Conservation (phyloP, 2,888 invertebrate species). For the Rosalia funebris region DNA sequence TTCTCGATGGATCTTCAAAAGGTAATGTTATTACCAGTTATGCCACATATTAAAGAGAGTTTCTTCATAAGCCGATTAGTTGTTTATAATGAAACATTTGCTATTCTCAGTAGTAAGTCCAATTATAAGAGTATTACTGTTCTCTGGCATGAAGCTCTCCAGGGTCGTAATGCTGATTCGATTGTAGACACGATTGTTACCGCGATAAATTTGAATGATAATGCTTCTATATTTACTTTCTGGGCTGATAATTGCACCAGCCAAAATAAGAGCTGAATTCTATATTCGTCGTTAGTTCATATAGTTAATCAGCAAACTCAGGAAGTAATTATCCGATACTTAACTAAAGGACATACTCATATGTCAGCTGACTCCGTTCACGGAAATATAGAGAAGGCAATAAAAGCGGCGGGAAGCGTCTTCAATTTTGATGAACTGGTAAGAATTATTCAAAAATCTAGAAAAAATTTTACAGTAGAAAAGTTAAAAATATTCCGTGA, state of each 20-base stretch:
- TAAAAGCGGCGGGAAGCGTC: constrained; percentile 25
- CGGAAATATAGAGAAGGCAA: constrained; percentile 28
- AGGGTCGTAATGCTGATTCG: background rate
- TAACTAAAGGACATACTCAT: background rate
- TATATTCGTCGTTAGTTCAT: background rate
- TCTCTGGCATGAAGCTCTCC: background rate
- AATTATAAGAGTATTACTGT: background rate
- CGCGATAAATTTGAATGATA: background rate
- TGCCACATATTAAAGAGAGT: background rate
- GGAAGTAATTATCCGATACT: background rate
- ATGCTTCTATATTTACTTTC: background rate
- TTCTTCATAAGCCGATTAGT: background rate
- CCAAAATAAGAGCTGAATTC: background rate
- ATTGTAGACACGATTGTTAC: background rate
- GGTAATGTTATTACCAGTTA: background rate
- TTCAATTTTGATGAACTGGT: constrained; percentile 27
- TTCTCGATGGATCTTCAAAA: background rate
- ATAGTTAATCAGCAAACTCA: background rate
- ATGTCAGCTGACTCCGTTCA: constrained; percentile 1
- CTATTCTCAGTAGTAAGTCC: background rate
- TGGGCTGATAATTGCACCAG: background rate
- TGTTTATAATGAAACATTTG: background rate
- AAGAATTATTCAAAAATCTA: constrained; percentile 21
- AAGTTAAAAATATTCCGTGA: constrained; percentile 1
- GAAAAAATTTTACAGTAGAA: constrained; percentile 16